A percentile compares a stretch with the other conserved stretches of the same genome.
These are phyloP conservation scores for Triplophysa bombifrons DNA, from an alignment of 2,797 vertebrate species.

Conservation along the genomic window DNA sequence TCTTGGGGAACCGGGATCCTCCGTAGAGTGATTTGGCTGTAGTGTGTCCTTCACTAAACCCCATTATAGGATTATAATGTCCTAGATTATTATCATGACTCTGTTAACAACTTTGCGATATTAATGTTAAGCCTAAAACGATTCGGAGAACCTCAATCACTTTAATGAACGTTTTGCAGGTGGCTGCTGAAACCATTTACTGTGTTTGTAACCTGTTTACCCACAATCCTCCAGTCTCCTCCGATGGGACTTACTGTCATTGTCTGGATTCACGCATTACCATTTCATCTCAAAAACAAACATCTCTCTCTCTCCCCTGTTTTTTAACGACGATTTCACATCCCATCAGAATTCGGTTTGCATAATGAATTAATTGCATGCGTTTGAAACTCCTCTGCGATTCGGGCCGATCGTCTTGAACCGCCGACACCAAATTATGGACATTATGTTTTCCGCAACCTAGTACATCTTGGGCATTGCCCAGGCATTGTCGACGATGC, in stretches of 20 bases:
- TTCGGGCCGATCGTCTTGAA: slow-evolving; percentile 59
- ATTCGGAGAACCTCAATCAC: slow-evolving; percentile 12
- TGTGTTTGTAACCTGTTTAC: slow-evolving; percentile 50
- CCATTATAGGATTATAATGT: slow-evolving; percentile 58
- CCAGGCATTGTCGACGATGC: slow-evolving; percentile 70
- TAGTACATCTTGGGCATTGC: slow-evolving; percentile 62
- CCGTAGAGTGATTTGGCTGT: slow-evolving; percentile 48
- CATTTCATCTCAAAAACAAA: slow-evolving; percentile 46
- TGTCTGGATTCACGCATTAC: slow-evolving; percentile 34
- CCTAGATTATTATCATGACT: slow-evolving; percentile 58
- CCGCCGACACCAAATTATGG: slow-evolving; percentile 62
- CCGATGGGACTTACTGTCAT: slow-evolving; percentile 38
- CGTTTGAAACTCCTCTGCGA: slow-evolving; percentile 59
- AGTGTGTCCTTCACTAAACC: slow-evolving; percentile 21
- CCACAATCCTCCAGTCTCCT: slow-evolving; percentile 37
- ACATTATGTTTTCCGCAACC: slow-evolving; percentile 66
- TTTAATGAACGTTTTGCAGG: slow-evolving; percentile 47
- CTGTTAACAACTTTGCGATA: slow-evolving; percentile 50
- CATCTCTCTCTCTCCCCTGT: slow-evolving; percentile 20
- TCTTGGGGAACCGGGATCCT: slow-evolving; percentile 32
- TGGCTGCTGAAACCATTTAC: slow-evolving; percentile 46
- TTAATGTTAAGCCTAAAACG: slow-evolving; percentile 45
- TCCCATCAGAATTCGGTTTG: slow-evolving; percentile 63
- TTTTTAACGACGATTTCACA: slow-evolving; percentile 42
- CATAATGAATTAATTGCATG: slow-evolving; percentile 62